Conservation (phyloP, 37 sponge, comb jelly and placozoan species). For the Trichoplax adhaerens region DNA sequence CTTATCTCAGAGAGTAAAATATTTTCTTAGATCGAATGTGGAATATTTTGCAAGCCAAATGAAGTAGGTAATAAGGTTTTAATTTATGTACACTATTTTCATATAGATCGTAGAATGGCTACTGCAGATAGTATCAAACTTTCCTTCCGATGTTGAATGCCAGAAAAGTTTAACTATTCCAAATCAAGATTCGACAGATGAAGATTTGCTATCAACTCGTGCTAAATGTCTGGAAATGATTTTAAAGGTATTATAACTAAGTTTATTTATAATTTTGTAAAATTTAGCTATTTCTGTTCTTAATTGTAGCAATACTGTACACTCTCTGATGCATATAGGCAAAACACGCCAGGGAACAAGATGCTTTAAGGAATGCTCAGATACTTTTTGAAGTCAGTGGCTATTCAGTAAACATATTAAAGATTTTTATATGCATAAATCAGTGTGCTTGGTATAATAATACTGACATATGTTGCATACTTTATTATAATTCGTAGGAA, state of each 20-base stretch:
- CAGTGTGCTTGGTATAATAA: too few species aligned
- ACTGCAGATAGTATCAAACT: constrained; percentile 62
- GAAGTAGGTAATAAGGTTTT: not conserved
- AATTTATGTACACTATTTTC: not conserved
- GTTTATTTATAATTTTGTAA: constrained; percentile 1
- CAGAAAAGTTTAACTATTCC: constrained; percentile 82
- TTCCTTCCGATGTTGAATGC: constrained; percentile 87
- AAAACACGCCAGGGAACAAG: constrained; percentile 62
- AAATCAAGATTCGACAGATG: constrained; percentile 28
- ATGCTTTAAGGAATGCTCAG: constrained; percentile 65
- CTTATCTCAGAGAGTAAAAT: too few species aligned
- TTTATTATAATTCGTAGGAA: not conserved
- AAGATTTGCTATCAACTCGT: constrained; percentile 52
- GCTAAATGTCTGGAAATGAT: constrained; percentile 83
- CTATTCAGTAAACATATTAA: not conserved
- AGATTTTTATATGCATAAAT: too few species aligned
- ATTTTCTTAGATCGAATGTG: not conserved
- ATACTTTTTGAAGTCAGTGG: constrained; percentile 4
- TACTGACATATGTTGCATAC: not conserved
- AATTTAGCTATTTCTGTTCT: not conserved
- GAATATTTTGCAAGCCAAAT: constrained; percentile 1
- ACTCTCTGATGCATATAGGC: constrained; percentile 17
- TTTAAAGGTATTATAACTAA: constrained; percentile 45
- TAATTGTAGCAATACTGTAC: not conserved
- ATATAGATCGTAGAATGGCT: constrained; percentile 91